Base-by-base conservation (phyloP, 2,797 vertebrate genomes). In the Parotocinclus haroldoi region DNA sequence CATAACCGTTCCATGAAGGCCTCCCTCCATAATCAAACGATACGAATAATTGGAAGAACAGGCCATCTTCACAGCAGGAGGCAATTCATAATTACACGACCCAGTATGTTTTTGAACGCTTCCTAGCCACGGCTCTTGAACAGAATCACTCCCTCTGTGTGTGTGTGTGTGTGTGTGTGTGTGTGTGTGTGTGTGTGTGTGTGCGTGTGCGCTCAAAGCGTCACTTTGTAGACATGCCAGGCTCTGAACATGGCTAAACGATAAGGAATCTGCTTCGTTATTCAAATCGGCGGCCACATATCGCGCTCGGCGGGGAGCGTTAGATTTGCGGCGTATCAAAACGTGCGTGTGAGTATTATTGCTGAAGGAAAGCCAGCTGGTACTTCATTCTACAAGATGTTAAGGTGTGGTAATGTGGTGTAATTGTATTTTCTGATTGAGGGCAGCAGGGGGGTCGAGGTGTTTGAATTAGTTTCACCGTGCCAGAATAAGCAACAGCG, bases 71-170 rank as follows among this genome's bases (percentile, higher is more conserved):
- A 40, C 67, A 73, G 58, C 3, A 48, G 56, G 45, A 14, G 37
- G 27, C 45, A 40, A 48, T 63, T 66, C 17, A 53, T 57, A n/a
- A 40, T 18, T 57, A 46, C 46, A 69, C 66, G 38, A 73, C 56
- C 36, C 9, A 57, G 14, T 62, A 53, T 60, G 36, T 63, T 51
- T 60, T 11, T 39, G 59, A 74, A 44, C 44, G 64, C 19, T 19
- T 40, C 53, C 27, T 76, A 80, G 79, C 78, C 80, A 77, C 80
- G 80, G 79, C 83, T 59, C 45, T 67, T 58, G 76, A 76, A 54
- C 52, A 68, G 82, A 84, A 90, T 84, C 86, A 88, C 85, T 81
- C 84, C 80, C 80, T 79, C 78, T 86, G 38, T 45, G 76, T 86
- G 83, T 83, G 72, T n/a, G n/a, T n/a, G n/a, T n/a, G n/a, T n/a